Percentiles rank a stretch among this genome's conserved stretches.
phyloP scores from a whole-genome alignment of 1,140 invertebrate genomes.

The Schlechtendalia chinensis region DNA sequence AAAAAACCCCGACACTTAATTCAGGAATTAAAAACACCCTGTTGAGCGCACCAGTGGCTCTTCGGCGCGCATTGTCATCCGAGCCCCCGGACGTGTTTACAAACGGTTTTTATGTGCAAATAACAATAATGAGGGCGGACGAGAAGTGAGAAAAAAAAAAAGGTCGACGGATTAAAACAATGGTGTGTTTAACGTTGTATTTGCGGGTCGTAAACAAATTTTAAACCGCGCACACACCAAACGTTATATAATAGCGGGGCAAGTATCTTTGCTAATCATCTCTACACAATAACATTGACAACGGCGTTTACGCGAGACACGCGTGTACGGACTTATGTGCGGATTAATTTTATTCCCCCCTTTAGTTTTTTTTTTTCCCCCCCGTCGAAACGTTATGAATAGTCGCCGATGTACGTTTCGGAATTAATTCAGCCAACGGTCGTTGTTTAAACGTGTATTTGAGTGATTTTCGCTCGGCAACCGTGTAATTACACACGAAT shows the following conservation, averaged over 20 bases:
- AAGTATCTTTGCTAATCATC: not conserved
- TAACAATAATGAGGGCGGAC: slow-evolving; percentile 46
- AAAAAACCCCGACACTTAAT: slow-evolving; percentile 46
- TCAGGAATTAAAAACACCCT: slow-evolving; percentile 47
- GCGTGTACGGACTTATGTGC: no score
- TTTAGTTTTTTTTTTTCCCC: no score
- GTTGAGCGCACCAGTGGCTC: slow-evolving; percentile 36
- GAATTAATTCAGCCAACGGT: slow-evolving; percentile 18
- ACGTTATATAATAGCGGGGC: not conserved
- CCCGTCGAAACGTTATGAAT: not conserved
- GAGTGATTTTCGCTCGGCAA: not conserved
- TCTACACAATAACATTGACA: no score
- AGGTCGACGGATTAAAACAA: slow-evolving; percentile 44
- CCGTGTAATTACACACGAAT: not conserved
- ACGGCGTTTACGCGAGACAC: no score
- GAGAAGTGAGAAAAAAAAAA: slow-evolving; percentile 21
- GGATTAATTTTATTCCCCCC: no score
- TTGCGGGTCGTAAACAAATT: slow-evolving; percentile 5
- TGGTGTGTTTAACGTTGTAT: not conserved
- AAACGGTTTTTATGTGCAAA: slow-evolving; percentile 49
- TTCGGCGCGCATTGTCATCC: slow-evolving; percentile 30
- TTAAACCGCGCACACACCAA: not conserved
- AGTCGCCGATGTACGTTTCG: not conserved
- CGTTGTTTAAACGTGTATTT: slow-evolving; percentile 15
- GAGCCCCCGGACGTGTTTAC: slow-evolving; percentile 47